These are phyloP conservation scores for Zeus faber DNA, from an alignment of 2,113 vertebrate genomes.

Conservation along the genomic window DNA sequence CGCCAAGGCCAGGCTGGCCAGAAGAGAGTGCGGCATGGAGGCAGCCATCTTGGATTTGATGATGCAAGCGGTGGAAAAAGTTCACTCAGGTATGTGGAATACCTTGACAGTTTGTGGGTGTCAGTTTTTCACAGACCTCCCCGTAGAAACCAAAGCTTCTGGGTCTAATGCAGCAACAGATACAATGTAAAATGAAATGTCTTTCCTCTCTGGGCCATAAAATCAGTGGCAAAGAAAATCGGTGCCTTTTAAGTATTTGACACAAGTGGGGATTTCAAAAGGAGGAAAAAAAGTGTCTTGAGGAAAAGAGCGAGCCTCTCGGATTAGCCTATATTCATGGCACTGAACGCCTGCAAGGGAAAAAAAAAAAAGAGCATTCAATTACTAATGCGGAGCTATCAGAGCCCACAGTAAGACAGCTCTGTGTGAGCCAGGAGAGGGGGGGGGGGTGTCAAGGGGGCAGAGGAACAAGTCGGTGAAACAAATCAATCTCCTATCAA, in stretches of 20 bases:
- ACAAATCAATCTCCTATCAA: constrained; percentile 50
- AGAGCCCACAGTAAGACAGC: constrained; percentile 25
- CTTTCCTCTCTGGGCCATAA: not conserved
- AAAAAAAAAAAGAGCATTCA: constrained; percentile 24
- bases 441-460: constrained; percentile 30
- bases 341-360: constrained; percentile 7
- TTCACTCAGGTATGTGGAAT: constrained; percentile 1
- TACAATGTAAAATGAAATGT: constrained; percentile 8
- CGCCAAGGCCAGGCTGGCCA: constrained; percentile 51
- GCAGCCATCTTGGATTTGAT: constrained; percentile 53
- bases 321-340: constrained; percentile 2
- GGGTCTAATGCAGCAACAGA: not conserved
- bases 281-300: not conserved
- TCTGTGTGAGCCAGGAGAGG: constrained; percentile 9
- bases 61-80: not conserved
- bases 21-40: constrained; percentile 27
- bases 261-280: not conserved
- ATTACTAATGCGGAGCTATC: constrained; percentile 37
- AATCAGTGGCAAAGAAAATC: not conserved
- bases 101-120: not conserved
- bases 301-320: not conserved
- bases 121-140: not conserved
- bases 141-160: not conserved
- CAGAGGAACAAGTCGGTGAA: constrained; percentile 35
- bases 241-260: constrained; percentile 6